Evolutionary conservation across 2,113 vertebrate species (phyloP).

Genomic region (Gnathonemus longibarbis): DNA sequence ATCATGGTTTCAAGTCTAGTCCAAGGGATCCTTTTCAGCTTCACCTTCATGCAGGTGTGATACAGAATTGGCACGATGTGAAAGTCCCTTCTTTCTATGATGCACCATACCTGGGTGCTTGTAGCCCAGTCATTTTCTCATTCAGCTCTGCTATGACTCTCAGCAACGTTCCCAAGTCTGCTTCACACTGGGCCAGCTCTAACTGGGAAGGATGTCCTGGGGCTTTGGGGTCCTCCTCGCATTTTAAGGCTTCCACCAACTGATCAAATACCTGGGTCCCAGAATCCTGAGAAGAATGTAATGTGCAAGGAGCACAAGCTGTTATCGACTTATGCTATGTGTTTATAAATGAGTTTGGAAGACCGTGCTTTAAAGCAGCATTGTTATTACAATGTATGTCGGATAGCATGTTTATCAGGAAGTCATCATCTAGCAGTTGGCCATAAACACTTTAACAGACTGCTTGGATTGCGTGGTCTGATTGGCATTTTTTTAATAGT

Average conservation of each 20-base stretch:
- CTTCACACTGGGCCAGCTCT: conserved; percentile 56
- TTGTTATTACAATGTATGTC: background rate
- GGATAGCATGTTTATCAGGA: background rate
- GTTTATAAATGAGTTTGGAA: background rate
- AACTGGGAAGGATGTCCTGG: conserved; percentile 45
- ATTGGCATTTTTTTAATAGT: conserved; percentile 35
- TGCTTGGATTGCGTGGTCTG: conserved; percentile 14
- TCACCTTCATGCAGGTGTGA: background rate
- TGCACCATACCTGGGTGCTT: conserved; percentile 49
- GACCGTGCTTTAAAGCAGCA: background rate
- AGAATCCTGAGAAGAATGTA: conserved; percentile 2
- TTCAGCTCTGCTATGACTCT: conserved; percentile 52
- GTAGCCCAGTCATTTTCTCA: conserved; percentile 55
- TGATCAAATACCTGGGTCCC: background rate
- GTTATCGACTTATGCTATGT: background rate
- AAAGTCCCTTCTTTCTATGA: background rate
- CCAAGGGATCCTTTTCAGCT: background rate
- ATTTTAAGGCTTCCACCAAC: background rate
- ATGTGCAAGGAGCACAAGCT: background rate
- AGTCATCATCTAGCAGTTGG: background rate
- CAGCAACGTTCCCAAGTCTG: conserved; percentile 46
- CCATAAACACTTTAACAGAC: background rate
- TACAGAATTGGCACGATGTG: background rate
- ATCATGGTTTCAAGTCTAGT: background rate
- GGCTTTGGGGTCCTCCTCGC: background rate